phyloP scores from a whole-genome alignment of 2,888 invertebrate species.

The Cataglyphis altisquamis region DNA sequence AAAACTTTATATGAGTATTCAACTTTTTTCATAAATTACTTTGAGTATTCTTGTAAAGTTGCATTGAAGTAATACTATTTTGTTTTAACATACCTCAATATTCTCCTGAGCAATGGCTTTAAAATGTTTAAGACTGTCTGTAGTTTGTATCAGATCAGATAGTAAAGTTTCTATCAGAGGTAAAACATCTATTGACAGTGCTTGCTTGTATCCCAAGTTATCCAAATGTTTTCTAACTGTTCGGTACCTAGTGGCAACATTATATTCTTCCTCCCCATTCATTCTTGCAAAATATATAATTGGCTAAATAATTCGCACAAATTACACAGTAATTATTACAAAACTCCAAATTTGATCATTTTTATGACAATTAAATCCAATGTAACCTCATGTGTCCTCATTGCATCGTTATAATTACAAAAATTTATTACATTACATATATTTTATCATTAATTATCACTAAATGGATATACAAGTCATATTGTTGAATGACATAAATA shows the following conservation, averaged over 20 bases:
- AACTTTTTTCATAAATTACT: not conserved
- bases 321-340: not conserved
- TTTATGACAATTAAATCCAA: not conserved
- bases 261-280: conserved; percentile 76
- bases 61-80: not conserved
- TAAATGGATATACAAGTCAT: too few relatives aligned
- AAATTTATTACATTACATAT: not conserved
- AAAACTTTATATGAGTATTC: not conserved
- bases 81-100: conserved; percentile 87
- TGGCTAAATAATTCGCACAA: not conserved
- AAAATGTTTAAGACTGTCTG: conserved; percentile 94
- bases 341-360: not conserved
- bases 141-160: conserved; percentile 94
- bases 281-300: conserved; percentile 55
- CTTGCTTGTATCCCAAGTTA: conserved; percentile 93
- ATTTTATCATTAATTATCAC: not conserved
- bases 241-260: conserved; percentile 82
- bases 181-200: conserved; percentile 91
- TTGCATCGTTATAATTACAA: not conserved
- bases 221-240: conserved; percentile 92
- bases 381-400: conserved; percentile 6
- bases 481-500: not conserved
- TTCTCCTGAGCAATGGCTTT: conserved; percentile 92
- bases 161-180: conserved; percentile 93
- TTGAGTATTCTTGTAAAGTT: not conserved